Percentiles rank a stretch among this genome's conserved stretches.
phyloP scores from a whole-genome alignment of 2,113 vertebrate species.

The Antennarius striatus region DNA sequence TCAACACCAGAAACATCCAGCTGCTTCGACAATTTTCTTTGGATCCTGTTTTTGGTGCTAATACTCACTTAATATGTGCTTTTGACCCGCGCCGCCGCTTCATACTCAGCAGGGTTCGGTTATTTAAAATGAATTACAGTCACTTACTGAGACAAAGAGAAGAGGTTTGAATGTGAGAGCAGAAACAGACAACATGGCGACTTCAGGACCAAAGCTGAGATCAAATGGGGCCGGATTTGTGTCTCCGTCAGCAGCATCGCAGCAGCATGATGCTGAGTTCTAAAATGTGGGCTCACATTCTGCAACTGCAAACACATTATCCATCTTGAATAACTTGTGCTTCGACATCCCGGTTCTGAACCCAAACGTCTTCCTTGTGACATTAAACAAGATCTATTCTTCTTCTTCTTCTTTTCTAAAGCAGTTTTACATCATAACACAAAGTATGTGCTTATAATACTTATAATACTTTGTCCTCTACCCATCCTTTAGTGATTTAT shows the following conservation, averaged over 20 bases:
- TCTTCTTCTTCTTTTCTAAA: background rate
- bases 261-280: slow-evolving; percentile 2
- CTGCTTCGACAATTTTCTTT: slow-evolving; percentile 91
- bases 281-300: slow-evolving; percentile 21
- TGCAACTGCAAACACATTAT: slow-evolving; percentile 24
- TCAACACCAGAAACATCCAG: slow-evolving; percentile 85
- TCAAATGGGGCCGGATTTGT: too few species aligned
- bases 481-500: too few species aligned
- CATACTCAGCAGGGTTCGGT: slow-evolving; percentile 75
- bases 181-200: slow-evolving; percentile 37
- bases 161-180: background rate
- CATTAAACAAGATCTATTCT: slow-evolving; percentile 14
- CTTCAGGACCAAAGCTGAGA: background rate
- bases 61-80: slow-evolving; percentile 82
- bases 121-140: slow-evolving; percentile 77
- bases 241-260: too few species aligned
- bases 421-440: slow-evolving; percentile 17
- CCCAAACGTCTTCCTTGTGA: slow-evolving; percentile 3
- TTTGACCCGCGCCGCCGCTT: slow-evolving; percentile 83
- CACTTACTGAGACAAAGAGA: slow-evolving; percentile 65
- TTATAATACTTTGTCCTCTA: background rate
- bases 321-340: slow-evolving; percentile 36
- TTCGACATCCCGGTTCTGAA: slow-evolving; percentile 4
- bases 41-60: slow-evolving; percentile 80
- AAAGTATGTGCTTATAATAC: slow-evolving; percentile 11